Base-by-base conservation (phyloP, 2,888 invertebrate genomes). In the Tenthredo amoena region DNA sequence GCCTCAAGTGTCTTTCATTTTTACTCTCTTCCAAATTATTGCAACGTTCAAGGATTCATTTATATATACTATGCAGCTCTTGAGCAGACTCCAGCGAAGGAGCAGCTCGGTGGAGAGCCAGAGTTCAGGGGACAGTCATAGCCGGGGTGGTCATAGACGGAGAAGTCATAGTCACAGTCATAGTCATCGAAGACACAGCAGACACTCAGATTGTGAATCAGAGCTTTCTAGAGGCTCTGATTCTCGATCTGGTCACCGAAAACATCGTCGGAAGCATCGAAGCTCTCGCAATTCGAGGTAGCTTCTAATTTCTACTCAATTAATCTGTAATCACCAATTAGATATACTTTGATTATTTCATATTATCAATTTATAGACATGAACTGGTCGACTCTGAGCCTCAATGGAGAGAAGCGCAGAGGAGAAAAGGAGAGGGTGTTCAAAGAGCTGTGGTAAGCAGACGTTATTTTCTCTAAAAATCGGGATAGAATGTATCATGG, bases 61-160 rank as follows among this genome's bases (percentile, higher is more conserved):
- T n/a, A 34, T 83, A 34, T 83, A 12, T 43, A 31, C 47, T 34
- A 62, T 4, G 15, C 87, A 93, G 93, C 90, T 93, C 87, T 88
- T 93, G 87, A 93, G 92, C 90, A 91, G 94, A 88, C 93, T 94
- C 87, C 93, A 93, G 87, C 90, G 93, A 84, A 90, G 96, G 90
- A 97, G 97, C 85, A 97, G 97, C 89, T 97, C 97, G 1, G 97
- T 98, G 43, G 98, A 98, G 94, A 98, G 98, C 91, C 98, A 98
- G 94, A 98, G 98, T 93, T 98, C 98, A 43, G 97, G 97, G 88
- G 98, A 98, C 92, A 95, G 95, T 89, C 94, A 95, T 89, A 96
- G 92, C 87, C 92, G 93, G 43, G 91, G 97, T 89, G 96, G 97
- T 92, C 96, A 96, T 89, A 97, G 98, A 91, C 96, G 97, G 81